A percentile compares a stretch with the other conserved stretches of the same genome.
These are phyloP conservation scores for Gouania willdenowi DNA, from an alignment of 2,797 vertebrate genomes.

Conservation along the genomic window DNA sequence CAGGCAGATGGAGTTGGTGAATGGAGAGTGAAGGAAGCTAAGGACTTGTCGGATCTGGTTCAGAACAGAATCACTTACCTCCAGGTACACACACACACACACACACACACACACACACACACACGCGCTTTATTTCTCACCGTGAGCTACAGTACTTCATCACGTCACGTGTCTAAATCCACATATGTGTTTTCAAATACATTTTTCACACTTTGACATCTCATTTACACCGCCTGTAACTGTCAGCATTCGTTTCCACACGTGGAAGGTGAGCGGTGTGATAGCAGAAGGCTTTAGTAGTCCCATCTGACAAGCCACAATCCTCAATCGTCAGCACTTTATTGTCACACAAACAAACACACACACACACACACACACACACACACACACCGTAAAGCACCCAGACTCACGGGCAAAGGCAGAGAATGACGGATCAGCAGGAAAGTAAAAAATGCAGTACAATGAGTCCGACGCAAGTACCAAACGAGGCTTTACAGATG, in stretches of 20 bases:
- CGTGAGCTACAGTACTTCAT: conserved; percentile 5
- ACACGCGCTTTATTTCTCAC: neutral
- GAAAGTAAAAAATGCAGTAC: conserved; percentile 1
- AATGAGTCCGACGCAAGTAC: neutral
- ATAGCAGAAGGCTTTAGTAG: conserved; percentile 37
- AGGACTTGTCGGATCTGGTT: conserved; percentile 92
- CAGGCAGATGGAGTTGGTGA: conserved; percentile 94
- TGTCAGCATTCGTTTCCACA: conserved; percentile 34
- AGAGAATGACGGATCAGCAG: conserved; percentile 23
- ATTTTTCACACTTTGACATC: conserved; percentile 36
- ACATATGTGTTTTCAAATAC: conserved; percentile 11
- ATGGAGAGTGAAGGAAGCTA: conserved; percentile 93
- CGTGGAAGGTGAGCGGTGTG: conserved; percentile 42
- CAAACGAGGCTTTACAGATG: conserved; percentile 3
- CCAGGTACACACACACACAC: conserved; percentile 78
- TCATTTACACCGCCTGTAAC: conserved; percentile 52
- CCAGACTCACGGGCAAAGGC: no score
- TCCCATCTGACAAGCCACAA: conserved; percentile 35
- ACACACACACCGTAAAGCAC: neutral
- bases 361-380: neutral
- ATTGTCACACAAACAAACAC: conserved; percentile 4
- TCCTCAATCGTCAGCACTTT: conserved; percentile 43
- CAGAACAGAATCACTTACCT: conserved; percentile 95
- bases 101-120: neutral
- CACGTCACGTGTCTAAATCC: conserved; percentile 3